Evolutionary conservation across 2,113 vertebrate species (phyloP).

Genomic region (Fregata magnificens): DNA sequence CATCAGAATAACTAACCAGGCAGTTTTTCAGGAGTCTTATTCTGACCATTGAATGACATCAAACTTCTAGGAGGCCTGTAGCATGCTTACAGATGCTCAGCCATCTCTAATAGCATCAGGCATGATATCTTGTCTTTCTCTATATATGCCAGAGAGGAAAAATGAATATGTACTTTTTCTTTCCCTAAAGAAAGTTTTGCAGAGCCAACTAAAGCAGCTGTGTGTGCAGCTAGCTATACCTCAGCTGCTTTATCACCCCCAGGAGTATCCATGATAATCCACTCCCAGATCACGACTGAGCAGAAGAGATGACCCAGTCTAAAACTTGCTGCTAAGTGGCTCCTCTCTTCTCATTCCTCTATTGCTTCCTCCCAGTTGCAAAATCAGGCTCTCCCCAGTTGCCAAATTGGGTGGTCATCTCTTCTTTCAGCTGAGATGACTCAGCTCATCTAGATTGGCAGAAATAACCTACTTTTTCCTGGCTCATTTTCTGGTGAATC

Average conservation of each 20-base stretch:
- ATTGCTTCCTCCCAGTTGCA: not conserved
- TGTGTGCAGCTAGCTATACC: not conserved
- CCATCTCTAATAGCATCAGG: not conserved
- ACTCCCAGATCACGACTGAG: not conserved
- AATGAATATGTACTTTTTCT: not conserved
- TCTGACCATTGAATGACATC: not conserved
- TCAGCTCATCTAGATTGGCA: not conserved
- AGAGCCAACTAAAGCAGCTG: not conserved
- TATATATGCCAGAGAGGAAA: not conserved
- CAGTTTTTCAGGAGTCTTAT: not conserved
- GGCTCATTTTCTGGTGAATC: not conserved
- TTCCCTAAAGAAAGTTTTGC: not conserved
- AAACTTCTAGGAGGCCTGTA: not conserved
- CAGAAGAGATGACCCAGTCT: not conserved
- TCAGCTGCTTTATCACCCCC: not conserved
- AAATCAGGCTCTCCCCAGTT: not conserved
- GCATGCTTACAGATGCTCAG: not conserved
- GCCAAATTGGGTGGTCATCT: not conserved
- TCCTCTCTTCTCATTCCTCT: not conserved
- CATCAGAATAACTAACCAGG: not conserved
- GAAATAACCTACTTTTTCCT: not conserved
- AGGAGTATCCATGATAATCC: not conserved
- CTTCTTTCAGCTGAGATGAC: not conserved
- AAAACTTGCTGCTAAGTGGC: not conserved
- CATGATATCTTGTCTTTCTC: not conserved